phyloP scores from a whole-genome alignment of 1,140 invertebrate genomes.

The Anagrus nilaparvatae region DNA sequence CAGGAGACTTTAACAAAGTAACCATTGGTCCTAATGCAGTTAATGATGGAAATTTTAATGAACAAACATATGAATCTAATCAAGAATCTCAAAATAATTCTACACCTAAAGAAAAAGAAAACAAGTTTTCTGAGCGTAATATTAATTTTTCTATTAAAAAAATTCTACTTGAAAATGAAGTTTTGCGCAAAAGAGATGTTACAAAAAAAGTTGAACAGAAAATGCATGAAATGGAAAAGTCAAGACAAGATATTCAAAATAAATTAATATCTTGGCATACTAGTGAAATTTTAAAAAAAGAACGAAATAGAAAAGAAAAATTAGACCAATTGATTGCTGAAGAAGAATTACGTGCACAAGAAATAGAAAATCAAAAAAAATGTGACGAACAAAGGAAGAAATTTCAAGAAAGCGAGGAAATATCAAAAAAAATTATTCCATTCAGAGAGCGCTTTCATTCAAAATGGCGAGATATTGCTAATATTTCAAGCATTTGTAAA shows the following conservation, averaged over 20 bases:
- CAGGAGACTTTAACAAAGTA: conserved; percentile 23
- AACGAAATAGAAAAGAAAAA: conserved; percentile 25
- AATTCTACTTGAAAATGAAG: conserved; percentile 32
- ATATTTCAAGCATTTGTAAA: conserved; percentile 28
- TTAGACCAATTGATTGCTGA: conserved; percentile 29
- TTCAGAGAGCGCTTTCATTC: conserved; percentile 26
- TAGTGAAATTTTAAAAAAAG: conserved; percentile 32
- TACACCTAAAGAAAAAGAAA: conserved; percentile 7
- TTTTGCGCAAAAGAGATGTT: conserved; percentile 31
- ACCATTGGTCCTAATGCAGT: conserved; percentile 32
- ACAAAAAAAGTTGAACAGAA: conserved; percentile 25
- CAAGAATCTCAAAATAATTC: conserved; percentile 13
- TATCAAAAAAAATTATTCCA: conserved; percentile 29
- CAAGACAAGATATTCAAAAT: conserved; percentile 27
- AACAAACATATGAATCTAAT: conserved; percentile 21
- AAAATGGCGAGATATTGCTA: conserved; percentile 33
- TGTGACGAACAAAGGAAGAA: conserved; percentile 29
- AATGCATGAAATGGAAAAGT: conserved; percentile 34
- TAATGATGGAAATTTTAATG: conserved; percentile 24
- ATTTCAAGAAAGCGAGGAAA: conserved; percentile 26
- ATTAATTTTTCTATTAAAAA: conserved; percentile 33
- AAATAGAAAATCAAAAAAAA: conserved; percentile 31
- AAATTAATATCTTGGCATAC: no score
- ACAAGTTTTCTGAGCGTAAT: conserved; percentile 20
- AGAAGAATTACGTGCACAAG: conserved; percentile 29